Evolutionary conservation across 2,113 vertebrate species (phyloP).

Genomic region (Ranitomeya imitator): DNA sequence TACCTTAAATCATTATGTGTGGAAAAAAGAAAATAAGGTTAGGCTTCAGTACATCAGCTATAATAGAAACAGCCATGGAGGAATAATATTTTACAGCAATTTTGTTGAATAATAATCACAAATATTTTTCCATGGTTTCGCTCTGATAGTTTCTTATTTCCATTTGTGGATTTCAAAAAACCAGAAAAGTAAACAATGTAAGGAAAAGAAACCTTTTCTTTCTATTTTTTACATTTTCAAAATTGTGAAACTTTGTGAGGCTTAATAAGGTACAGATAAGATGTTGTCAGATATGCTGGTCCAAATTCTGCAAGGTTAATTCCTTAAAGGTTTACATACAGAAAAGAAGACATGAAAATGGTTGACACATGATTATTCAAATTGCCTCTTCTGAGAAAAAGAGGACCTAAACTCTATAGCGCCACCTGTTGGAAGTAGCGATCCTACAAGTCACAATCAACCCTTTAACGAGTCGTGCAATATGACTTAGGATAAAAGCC

Average conservation of each 20-base stretch:
- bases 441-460: too few species aligned
- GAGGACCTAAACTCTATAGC: too few species aligned
- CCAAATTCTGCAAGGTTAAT: neutral
- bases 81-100: constrained; percentile 24
- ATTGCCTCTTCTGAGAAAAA: too few species aligned
- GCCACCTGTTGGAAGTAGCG: too few species aligned
- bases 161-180: neutral
- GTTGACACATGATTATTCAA: too few species aligned
- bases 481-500: too few species aligned
- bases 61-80: constrained; percentile 10
- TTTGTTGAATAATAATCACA: constrained; percentile 25
- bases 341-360: neutral
- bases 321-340: too few species aligned
- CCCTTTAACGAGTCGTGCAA: too few species aligned
- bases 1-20: constrained; percentile 19
- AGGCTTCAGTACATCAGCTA: neutral
- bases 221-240: neutral
- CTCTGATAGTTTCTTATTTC: constrained; percentile 16
- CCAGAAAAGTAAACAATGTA: neutral
- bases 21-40: constrained; percentile 2
- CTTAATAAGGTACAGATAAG: neutral
- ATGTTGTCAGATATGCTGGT: neutral
- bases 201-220: neutral
- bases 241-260: neutral
- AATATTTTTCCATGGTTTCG: neutral